These are phyloP conservation scores for Corvus moneduloides DNA, from an alignment of 2,113 vertebrate species.

Conservation along the genomic window DNA sequence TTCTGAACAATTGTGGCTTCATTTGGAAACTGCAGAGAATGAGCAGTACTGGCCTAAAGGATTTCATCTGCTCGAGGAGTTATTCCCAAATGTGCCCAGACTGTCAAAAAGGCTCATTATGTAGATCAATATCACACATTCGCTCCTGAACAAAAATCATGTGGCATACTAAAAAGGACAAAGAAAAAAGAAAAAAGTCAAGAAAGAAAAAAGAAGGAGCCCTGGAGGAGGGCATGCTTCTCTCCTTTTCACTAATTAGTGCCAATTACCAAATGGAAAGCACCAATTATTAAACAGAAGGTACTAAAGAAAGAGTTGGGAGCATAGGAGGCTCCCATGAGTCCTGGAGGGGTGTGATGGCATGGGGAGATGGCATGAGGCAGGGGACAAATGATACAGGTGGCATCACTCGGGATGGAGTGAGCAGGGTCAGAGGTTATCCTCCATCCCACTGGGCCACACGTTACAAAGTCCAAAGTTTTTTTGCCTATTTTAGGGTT, in stretches of 20 bases:
- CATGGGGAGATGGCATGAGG: not conserved
- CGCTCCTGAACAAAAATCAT: constrained; percentile 8
- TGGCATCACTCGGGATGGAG: not conserved
- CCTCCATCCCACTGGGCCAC: not conserved
- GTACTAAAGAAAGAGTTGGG: not conserved
- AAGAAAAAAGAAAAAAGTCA: not conserved
- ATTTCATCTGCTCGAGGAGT: constrained; percentile 33
- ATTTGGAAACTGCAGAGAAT: constrained; percentile 4
- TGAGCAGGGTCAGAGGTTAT: not conserved
- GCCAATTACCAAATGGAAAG: not conserved
- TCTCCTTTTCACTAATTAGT: constrained; percentile 3
- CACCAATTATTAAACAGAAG: not conserved
- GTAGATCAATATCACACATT: constrained; percentile 29
- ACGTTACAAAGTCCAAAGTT: fast-evolving
- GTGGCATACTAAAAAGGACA: not conserved
- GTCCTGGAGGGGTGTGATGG: not conserved
- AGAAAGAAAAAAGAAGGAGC: not conserved
- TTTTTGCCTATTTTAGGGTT: not conserved
- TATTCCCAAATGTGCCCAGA: constrained; percentile 26
- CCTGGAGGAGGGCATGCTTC: not conserved
- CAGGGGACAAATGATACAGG: not conserved
- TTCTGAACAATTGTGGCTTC: constrained; percentile 33
- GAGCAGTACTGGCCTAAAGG: constrained; percentile 40
- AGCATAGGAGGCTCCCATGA: not conserved
- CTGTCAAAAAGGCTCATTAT: constrained; percentile 50